Evolutionary conservation across 1,140 invertebrate genomes (phyloP).

Genomic region (Oryctes rhinoceros): DNA sequence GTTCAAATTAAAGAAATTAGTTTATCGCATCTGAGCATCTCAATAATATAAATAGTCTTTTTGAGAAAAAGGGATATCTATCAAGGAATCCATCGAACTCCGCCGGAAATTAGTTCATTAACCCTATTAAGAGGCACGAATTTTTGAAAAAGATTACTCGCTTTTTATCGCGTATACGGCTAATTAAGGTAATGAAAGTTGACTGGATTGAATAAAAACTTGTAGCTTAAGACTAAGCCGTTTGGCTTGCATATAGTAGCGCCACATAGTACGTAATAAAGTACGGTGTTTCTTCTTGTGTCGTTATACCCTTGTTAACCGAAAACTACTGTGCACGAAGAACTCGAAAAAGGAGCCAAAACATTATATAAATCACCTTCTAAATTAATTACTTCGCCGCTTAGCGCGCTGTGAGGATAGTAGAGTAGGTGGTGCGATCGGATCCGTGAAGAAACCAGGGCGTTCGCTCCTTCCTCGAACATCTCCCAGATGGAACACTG

Average conservation of each 20-base stretch:
- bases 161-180: too few relatives aligned
- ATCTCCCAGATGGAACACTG: neutral
- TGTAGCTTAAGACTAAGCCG: too few relatives aligned
- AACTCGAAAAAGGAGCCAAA: neutral
- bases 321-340: neutral
- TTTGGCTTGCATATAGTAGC: neutral
- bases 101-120: too few relatives aligned
- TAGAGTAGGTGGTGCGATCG: slow-evolving; percentile 16
- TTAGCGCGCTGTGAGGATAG: neutral
- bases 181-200: too few relatives aligned
- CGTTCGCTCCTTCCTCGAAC: neutral
- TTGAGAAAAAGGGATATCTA: too few relatives aligned
- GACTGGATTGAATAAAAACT: too few relatives aligned
- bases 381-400: neutral
- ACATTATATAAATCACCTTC: slow-evolving; percentile 4
- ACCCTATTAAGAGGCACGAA: too few relatives aligned
- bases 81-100: too few relatives aligned
- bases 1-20: too few relatives aligned
- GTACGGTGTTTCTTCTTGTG: neutral
- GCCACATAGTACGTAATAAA: neutral
- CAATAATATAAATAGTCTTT: too few relatives aligned
- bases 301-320: neutral
- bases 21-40: too few relatives aligned
- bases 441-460: neutral
- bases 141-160: too few relatives aligned